Percentiles rank a stretch among this genome's conserved stretches.
phyloP scores from a whole-genome alignment of 53 echinoderm and acorn worm species.

The Temnopleurus reevesii region DNA sequence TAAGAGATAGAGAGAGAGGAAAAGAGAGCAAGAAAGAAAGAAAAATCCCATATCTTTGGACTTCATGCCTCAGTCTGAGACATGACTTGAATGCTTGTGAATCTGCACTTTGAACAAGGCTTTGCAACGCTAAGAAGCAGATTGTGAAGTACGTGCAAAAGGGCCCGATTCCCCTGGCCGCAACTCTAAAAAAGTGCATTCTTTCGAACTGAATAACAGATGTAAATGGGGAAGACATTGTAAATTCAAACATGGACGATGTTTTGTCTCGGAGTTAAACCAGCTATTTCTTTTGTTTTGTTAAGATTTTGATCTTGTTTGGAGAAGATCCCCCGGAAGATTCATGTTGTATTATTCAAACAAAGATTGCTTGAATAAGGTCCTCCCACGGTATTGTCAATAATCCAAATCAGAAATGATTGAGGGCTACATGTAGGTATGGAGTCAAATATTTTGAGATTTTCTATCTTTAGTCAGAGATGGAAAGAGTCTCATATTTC shows the following conservation, averaged over 20 bases:
- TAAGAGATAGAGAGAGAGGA: no score
- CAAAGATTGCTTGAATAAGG: neutral
- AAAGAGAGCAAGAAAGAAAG: neutral
- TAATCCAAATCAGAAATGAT: neutral
- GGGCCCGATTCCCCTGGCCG: neutral
- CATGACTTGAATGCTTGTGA: neutral
- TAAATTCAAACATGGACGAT: neutral
- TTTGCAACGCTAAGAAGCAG: neutral
- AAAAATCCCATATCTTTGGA: neutral
- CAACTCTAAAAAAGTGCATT: neutral
- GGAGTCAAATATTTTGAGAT: neutral
- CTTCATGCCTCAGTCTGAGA: neutral
- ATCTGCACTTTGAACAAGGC: neutral
- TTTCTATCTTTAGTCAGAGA: no score
- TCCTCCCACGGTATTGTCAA: neutral
- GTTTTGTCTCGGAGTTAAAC: neutral
- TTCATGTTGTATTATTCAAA: slow-evolving; percentile 7
- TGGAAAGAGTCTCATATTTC: no score
- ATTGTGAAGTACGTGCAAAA: neutral
- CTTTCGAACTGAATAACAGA: neutral
- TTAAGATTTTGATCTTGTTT: neutral
- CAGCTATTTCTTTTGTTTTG: neutral
- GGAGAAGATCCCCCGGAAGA: neutral
- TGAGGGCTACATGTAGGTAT: neutral
- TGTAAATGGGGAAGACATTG: neutral